Percentiles rank a stretch among this genome's conserved stretches.
Evolutionary conservation across 92 coral and sea anemone species (phyloP).

Genomic region (Epizoanthus scotinus): DNA sequence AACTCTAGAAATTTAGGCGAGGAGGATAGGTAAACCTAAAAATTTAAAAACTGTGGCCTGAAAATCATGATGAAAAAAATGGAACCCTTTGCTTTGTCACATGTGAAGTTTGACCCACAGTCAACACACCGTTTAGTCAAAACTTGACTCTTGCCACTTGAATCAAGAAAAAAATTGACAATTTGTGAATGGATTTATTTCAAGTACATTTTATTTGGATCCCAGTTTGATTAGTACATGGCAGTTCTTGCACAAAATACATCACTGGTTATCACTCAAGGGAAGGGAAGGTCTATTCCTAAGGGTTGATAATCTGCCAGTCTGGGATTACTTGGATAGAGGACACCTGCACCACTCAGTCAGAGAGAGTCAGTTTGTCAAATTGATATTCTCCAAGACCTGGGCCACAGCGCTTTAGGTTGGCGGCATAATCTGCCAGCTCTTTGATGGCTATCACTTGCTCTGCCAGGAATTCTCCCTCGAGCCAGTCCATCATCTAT

Average conservation of each 20-base stretch:
- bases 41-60: too few relatives aligned
- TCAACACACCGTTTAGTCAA: too few relatives aligned
- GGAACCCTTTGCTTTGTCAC: too few relatives aligned
- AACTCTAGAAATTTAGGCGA: too few relatives aligned
- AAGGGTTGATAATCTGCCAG: slow-evolving; percentile 16
- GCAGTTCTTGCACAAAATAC: neutral
- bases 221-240: slow-evolving; percentile 21
- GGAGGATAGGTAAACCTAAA: too few relatives aligned
- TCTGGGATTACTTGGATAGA: slow-evolving; percentile 10
- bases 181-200: neutral
- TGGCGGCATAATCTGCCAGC: slow-evolving; percentile 72
- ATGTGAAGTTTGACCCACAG: too few relatives aligned
- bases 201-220: neutral
- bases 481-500: slow-evolving; percentile 95
- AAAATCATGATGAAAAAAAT: too few relatives aligned
- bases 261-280: slow-evolving; percentile 18
- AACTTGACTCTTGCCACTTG: neutral
- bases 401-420: slow-evolving; percentile 90
- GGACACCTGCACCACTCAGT: slow-evolving; percentile 30
- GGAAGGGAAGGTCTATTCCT: slow-evolving; percentile 12
- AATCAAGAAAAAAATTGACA: neutral
- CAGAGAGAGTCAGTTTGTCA: slow-evolving; percentile 91
- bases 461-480: slow-evolving; percentile 79
- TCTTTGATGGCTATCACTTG: slow-evolving; percentile 90
- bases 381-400: slow-evolving; percentile 98